Percentiles rank a stretch among this genome's conserved stretches.
These are phyloP conservation scores for Amphipoea oculea DNA, from an alignment of 2,888 invertebrate genomes.

Conservation along the genomic window DNA sequence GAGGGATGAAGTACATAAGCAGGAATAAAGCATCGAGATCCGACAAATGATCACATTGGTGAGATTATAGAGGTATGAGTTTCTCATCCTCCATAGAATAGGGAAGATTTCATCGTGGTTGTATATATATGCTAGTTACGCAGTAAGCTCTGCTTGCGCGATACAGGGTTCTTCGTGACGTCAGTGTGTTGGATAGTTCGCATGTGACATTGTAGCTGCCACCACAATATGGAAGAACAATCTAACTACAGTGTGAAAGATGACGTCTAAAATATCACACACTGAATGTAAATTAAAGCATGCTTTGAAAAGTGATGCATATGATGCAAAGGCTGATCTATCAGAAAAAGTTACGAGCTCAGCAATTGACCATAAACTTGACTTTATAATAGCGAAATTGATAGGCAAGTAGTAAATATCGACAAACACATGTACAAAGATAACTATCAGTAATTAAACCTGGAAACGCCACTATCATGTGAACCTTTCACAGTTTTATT, in stretches of 20 bases:
- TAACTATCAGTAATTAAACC: constrained; percentile 58
- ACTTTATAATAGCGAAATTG: constrained; percentile 20
- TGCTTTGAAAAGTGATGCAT: neutral
- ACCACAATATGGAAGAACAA: neutral
- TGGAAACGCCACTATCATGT: constrained; percentile 42
- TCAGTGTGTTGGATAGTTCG: neutral
- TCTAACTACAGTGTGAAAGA: neutral
- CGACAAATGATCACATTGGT: neutral
- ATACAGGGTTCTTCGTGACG: neutral
- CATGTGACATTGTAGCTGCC: neutral
- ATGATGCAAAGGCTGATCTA: neutral
- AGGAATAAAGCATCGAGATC: neutral
- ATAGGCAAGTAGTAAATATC: constrained; percentile 38
- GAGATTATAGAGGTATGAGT: neutral
- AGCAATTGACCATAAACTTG: constrained; percentile 18
- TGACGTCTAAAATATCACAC: neutral
- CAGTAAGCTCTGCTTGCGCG: neutral
- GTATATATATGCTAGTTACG: neutral
- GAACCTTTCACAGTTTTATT: constrained; percentile 64
- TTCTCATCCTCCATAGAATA: neutral
- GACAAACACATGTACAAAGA: constrained; percentile 41
- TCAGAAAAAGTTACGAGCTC: constrained; percentile 4
- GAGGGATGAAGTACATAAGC: neutral
- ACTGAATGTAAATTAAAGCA: neutral
- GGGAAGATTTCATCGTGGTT: too few species aligned